A percentile compares a stretch with the other conserved stretches of the same genome.
Evolutionary conservation across 2,888 invertebrate genomes (phyloP).

Genomic region (Cecidostiba fungosa): DNA sequence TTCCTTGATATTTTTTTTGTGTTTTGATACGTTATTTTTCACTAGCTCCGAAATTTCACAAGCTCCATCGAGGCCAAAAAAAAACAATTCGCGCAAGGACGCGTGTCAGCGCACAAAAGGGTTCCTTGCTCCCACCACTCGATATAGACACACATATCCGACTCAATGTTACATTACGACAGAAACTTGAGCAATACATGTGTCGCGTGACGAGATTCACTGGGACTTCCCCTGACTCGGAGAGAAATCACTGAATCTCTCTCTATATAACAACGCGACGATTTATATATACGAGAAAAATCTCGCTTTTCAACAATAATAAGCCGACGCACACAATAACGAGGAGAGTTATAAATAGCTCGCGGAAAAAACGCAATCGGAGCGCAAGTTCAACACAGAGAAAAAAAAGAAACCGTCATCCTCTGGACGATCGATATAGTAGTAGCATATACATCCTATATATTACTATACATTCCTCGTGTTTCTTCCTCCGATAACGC

Average conservation of each 20-base stretch:
- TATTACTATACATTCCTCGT: conserved; percentile 41
- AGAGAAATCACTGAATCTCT: neutral
- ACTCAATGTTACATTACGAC: conserved; percentile 39
- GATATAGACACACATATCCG: neutral
- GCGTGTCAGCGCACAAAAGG: conserved; percentile 26
- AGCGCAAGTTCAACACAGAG: neutral
- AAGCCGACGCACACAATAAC: neutral
- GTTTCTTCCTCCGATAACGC: conserved; percentile 66
- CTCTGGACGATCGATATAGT: conserved; percentile 42
- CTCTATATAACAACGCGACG: neutral
- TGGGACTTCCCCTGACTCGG: conserved; percentile 36
- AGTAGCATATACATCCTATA: neutral
- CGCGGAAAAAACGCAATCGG: conserved; percentile 7
- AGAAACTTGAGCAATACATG: conserved; percentile 16
- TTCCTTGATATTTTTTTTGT: neutral
- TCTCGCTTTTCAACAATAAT: neutral
- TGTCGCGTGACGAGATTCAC: conserved; percentile 24
- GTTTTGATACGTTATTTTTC: neutral
- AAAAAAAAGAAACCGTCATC: neutral
- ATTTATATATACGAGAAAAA: neutral
- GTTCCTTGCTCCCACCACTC: neutral
- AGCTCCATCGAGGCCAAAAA: neutral
- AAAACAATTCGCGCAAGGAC: conserved; percentile 25
- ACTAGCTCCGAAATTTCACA: neutral
- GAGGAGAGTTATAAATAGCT: conserved; percentile 14